These are phyloP conservation scores for Melangyna quadrimaculata DNA, from an alignment of 2,888 invertebrate species.

Conservation along the genomic window DNA sequence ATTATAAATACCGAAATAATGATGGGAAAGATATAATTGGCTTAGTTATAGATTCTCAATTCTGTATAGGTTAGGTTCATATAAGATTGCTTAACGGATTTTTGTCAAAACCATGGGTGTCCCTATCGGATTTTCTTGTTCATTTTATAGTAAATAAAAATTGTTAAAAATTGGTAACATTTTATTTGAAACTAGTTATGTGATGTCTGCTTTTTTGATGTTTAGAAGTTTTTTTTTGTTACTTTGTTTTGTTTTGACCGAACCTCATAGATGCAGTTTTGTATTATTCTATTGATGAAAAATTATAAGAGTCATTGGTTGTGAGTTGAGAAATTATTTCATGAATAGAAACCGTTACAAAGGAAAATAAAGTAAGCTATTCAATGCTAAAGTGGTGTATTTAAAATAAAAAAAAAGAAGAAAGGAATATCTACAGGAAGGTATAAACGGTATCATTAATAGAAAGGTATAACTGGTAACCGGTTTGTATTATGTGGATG, in stretches of 20 bases:
- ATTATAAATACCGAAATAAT: constrained; percentile 6
- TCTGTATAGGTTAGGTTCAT: too few species aligned
- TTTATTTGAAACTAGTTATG: background rate
- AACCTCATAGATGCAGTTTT: constrained; percentile 19
- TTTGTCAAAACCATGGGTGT: constrained; percentile 15
- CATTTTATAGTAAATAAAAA: background rate
- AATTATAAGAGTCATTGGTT: constrained; percentile 16
- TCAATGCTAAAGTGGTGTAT: constrained; percentile 8
- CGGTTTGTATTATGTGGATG: background rate
- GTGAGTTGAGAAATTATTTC: constrained; percentile 25
- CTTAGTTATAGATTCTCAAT: background rate
- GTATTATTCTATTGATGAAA: constrained; percentile 31
- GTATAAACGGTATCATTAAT: background rate
- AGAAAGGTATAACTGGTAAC: background rate
- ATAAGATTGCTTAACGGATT: constrained; percentile 10
- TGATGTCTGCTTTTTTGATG: background rate
- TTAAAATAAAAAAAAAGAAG: background rate
- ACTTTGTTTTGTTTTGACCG: background rate
- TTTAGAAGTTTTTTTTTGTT: background rate
- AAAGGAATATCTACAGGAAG: background rate
- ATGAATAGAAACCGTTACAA: constrained; percentile 36
- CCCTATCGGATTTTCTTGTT: background rate
- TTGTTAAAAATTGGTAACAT: background rate
- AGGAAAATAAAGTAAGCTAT: constrained; percentile 11
- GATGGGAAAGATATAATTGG: constrained; percentile 20